A percentile compares a stretch with the other conserved stretches of the same genome.
Conservation (phyloP, 2,113 vertebrate genomes). For the Lethenteron reissneri region DNA sequence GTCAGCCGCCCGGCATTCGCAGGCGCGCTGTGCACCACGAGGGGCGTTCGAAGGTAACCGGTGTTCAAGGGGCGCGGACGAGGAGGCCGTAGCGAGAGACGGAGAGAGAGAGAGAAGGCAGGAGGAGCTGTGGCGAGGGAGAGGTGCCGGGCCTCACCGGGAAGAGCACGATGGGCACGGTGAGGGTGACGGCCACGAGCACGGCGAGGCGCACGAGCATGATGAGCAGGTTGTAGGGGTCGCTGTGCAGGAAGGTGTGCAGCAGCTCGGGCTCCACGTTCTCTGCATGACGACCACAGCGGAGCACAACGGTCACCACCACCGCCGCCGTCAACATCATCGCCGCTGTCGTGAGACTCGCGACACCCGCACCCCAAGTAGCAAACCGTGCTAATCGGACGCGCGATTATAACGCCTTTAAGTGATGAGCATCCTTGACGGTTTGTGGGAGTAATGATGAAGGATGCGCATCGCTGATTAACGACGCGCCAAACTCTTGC, state of each 20-base stretch:
- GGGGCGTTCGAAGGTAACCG: neutral
- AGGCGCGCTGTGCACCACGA: too few relatives aligned
- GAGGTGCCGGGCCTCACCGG: constrained; percentile 40
- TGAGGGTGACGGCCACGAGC: constrained; percentile 70
- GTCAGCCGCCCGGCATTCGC: too few relatives aligned
- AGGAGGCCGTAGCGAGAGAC: neutral
- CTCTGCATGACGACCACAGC: constrained; percentile 20
- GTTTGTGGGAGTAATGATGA: too few relatives aligned
- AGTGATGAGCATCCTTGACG: too few relatives aligned
- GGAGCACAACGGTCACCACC: too few relatives aligned
- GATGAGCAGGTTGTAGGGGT: constrained; percentile 53
- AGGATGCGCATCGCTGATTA: too few relatives aligned
- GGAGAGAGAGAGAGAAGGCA: neutral
- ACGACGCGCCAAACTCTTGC: too few relatives aligned
- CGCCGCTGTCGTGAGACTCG: too few relatives aligned
- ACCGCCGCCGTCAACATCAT: too few relatives aligned
- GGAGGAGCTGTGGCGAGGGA: neutral
- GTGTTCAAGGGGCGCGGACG: neutral
- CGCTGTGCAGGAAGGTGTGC: constrained; percentile 73
- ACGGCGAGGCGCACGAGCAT: constrained; percentile 75
- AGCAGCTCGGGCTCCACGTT: constrained; percentile 81
- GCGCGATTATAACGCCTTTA: too few relatives aligned
- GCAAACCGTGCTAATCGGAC: too few relatives aligned
- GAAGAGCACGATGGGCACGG: constrained; percentile 83
- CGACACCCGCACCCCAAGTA: too few relatives aligned